Percentiles rank a stretch among this genome's conserved stretches.
phyloP scores from a whole-genome alignment of 2,113 vertebrate species.

The Notarius lentiginosus region DNA sequence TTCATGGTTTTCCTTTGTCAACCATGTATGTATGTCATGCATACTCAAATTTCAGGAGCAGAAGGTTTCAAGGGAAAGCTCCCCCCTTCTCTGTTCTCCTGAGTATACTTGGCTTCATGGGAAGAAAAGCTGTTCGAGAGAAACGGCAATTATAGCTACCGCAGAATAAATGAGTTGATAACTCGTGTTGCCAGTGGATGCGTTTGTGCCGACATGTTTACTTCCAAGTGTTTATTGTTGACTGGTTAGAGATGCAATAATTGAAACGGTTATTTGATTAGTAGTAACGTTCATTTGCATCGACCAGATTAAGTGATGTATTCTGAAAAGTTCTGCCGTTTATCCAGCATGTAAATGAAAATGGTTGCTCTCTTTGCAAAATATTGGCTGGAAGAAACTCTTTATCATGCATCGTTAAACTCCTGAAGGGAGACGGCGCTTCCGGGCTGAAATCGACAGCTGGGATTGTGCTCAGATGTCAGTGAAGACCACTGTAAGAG shows the following conservation, averaged over 20 bases:
- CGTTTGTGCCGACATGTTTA: background rate
- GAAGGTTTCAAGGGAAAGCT: background rate
- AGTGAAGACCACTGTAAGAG: background rate
- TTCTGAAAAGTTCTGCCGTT: background rate
- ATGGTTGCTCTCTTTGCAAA: constrained; percentile 20
- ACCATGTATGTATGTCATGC: background rate
- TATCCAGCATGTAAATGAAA: constrained; percentile 20
- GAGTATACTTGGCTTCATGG: background rate
- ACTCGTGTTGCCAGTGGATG: background rate
- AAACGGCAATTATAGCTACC: background rate
- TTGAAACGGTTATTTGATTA: background rate
- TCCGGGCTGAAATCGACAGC: constrained; percentile 24
- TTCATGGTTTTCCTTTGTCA: background rate
- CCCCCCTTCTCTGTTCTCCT: background rate
- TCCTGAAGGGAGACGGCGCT: background rate
- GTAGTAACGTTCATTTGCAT: background rate
- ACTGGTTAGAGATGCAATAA: background rate
- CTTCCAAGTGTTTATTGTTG: background rate
- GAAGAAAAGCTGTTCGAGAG: background rate
- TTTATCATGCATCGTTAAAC: constrained; percentile 45
- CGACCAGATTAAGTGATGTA: background rate
- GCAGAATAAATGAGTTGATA: background rate
- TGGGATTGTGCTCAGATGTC: constrained; percentile 13
- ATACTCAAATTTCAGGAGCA: background rate
- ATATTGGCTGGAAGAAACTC: constrained; percentile 28